Conservation (phyloP, 2,113 vertebrate genomes). For the Chloropsis cyanopogon region DNA sequence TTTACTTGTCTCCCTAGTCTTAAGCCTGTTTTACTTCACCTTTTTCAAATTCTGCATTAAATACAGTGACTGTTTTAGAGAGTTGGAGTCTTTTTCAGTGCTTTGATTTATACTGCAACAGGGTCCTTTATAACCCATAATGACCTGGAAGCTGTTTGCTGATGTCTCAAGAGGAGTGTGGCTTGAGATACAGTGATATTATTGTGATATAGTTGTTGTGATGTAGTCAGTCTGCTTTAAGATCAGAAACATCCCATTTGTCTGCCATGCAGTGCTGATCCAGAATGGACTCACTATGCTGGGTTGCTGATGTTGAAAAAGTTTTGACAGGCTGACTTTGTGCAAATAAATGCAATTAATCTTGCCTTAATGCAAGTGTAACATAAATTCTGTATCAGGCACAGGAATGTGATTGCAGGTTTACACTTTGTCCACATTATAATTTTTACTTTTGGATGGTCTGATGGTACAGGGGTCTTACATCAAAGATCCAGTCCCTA, state of each 20-base stretch:
- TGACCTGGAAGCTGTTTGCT: not conserved
- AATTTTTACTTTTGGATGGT: not conserved
- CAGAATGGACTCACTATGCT: not conserved
- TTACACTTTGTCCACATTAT: not conserved
- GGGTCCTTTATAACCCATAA: not conserved
- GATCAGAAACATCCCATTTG: not conserved
- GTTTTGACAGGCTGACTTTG: not conserved
- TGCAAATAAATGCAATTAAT: not conserved
- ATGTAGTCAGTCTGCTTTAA: not conserved
- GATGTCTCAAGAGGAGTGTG: not conserved
- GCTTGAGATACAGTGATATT: not conserved
- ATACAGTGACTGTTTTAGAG: not conserved
- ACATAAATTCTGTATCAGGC: not conserved
- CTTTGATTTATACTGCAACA: not conserved
- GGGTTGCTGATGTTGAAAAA: not conserved
- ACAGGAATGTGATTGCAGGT: not conserved
- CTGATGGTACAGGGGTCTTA: not conserved
- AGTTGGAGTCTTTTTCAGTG: not conserved
- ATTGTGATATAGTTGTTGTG: not conserved
- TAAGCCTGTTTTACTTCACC: not conserved
- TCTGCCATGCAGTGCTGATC: not conserved
- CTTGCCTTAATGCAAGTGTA: not conserved
- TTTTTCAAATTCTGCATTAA: not conserved
- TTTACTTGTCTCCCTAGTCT: not conserved
- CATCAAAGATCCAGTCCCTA: not conserved